These are phyloP conservation scores for Smutsia gigantea DNA, from an alignment of 2,797 vertebrate genomes.

Conservation along the genomic window DNA sequence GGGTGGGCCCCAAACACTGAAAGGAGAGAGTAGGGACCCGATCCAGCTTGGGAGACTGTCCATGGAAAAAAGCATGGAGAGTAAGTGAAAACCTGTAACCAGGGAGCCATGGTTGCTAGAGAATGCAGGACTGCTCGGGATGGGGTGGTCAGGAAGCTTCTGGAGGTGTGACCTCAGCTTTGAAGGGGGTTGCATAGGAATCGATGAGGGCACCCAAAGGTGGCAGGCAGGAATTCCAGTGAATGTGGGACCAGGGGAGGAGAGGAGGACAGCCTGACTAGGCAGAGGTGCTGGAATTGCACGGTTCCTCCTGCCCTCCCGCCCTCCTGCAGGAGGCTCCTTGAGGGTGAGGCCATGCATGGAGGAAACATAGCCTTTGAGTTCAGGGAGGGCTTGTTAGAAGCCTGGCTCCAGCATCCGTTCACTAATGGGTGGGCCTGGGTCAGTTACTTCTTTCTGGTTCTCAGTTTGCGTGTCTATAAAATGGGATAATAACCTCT, in stretches of 20 bases:
- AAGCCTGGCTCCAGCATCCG: neutral
- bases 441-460: neutral
- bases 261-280: neutral
- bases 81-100: neutral
- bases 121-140: neutral
- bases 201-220: neutral
- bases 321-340: neutral
- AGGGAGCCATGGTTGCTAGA: fast-evolving
- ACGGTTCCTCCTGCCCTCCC: neutral
- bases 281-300: neutral
- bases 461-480: neutral
- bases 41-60: neutral
- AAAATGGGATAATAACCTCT: neutral
- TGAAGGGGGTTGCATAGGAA: neutral
- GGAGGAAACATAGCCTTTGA: fast-evolving
- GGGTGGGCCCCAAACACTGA: neutral
- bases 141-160: neutral
- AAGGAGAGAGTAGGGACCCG: neutral
- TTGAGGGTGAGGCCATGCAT: neutral
- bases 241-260: neutral
- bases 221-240: neutral
- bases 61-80: fast-evolving
- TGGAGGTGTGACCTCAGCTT: neutral
- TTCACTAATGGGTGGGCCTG: neutral
- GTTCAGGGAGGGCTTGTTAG: neutral